Evolutionary conservation across 2,888 invertebrate species (phyloP).

Genomic region (Polymixis lichenea): DNA sequence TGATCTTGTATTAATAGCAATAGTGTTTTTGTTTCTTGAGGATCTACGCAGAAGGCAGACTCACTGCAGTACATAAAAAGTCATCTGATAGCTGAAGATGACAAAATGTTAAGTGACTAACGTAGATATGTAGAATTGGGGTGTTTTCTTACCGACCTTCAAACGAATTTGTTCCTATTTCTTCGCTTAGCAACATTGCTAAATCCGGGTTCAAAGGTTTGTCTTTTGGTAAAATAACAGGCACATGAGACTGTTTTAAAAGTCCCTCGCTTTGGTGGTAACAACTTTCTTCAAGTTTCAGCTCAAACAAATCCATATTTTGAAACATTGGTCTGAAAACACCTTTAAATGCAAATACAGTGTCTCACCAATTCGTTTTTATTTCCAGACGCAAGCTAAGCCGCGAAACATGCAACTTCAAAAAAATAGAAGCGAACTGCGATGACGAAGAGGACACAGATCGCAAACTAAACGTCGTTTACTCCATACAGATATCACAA

Average conservation of each 20-base stretch:
- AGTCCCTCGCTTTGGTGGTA: background rate
- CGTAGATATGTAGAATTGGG: background rate
- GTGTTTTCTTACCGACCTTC: background rate
- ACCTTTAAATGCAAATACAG: background rate
- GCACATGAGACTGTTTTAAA: too few relatives aligned
- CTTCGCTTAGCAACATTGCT: background rate
- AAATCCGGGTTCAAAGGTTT: background rate
- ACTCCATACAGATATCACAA: conserved; percentile 93
- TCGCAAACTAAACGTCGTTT: conserved; percentile 90
- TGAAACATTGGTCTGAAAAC: conserved; percentile 10
- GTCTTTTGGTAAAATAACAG: background rate
- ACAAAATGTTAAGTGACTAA: conserved; percentile 23
- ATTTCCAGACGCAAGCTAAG: conserved; percentile 85
- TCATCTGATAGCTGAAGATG: conserved; percentile 9
- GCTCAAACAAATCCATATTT: background rate
- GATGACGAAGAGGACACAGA: conserved; percentile 78
- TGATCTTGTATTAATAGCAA: background rate
- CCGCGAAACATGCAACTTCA: conserved; percentile 88
- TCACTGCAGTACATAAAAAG: background rate
- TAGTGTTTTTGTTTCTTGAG: conserved; percentile 31
- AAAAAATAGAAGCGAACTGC: conserved; percentile 87
- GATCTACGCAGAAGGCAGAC: conserved; percentile 32
- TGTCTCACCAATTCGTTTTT: background rate
- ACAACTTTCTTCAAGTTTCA: background rate
- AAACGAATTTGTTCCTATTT: background rate